A percentile compares a stretch with the other conserved stretches of the same genome.
Conservation (phyloP, 1,140 invertebrate species). For the Drosophila sulfurigaster region DNA sequence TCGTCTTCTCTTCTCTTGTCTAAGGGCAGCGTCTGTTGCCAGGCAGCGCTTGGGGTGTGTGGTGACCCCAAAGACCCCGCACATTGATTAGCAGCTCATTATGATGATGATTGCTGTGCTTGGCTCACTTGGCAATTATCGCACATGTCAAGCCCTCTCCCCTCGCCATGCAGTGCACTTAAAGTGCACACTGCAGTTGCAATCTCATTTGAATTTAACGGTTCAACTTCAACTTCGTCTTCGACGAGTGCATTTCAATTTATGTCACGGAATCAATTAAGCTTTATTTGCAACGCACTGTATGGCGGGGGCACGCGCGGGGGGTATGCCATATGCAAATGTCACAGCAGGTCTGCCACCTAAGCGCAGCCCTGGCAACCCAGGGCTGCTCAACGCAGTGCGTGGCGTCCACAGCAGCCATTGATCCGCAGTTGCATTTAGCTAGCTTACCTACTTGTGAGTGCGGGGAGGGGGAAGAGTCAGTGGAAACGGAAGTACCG, state of each 20-base stretch:
- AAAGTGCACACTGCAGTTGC: slow-evolving; percentile 10
- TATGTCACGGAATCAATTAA: slow-evolving; percentile 74
- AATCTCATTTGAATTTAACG: slow-evolving; percentile 52
- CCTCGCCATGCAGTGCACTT: neutral
- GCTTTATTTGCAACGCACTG: slow-evolving; percentile 18
- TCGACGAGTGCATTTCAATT: slow-evolving; percentile 69
- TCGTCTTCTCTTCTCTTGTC: neutral
- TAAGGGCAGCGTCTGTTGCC: slow-evolving; percentile 19
- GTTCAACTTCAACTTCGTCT: slow-evolving; percentile 14
- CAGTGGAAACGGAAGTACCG: slow-evolving; percentile 29
- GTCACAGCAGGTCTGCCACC: slow-evolving; percentile 63
- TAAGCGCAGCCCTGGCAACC: neutral
- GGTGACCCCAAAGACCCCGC: slow-evolving; percentile 2
- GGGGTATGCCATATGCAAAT: slow-evolving; percentile 25
- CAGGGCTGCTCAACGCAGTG: neutral
- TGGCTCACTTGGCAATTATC: slow-evolving; percentile 30
- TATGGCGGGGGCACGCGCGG: neutral
- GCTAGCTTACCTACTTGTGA: slow-evolving; percentile 2
- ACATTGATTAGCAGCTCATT: slow-evolving; percentile 47
- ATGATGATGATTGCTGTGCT: slow-evolving; percentile 20
- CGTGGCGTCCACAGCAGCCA: slow-evolving; percentile 36
- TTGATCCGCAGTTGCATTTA: slow-evolving; percentile 18
- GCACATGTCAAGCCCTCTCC: neutral
- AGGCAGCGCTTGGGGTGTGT: slow-evolving; percentile 15
- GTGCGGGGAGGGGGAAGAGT: neutral